Evolutionary conservation across 2,888 invertebrate species (phyloP), one percentile per base, ranked within the genome.

Genomic region (Vanessa cardui): DNA sequence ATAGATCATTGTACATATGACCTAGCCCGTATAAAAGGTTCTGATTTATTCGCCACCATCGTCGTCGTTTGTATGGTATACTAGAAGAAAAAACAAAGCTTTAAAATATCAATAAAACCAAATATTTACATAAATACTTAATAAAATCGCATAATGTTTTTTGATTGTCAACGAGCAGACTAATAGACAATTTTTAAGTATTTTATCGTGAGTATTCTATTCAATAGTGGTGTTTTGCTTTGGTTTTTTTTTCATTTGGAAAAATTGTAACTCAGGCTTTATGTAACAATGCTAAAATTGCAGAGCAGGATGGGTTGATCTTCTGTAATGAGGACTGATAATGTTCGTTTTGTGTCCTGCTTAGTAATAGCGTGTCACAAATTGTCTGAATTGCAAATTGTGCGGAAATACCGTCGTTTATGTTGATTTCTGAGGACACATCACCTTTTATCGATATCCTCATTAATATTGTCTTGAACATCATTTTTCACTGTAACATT

Each of bases 1-100:
- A 98, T n/a, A 99, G 94, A 85, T 99, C 99, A 93, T 99, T 99
- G 85, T 97, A 95, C 52, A 98, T 95, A 86, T 99, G 98, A 0
- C 99, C 98, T 39, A 98, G 93, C 12, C 95, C 94, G 73, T 90
- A 95, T 31, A 94, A 83, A 20, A 93, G 74, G 76, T 94, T 93
- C 77, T 94, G 93, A 72, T 88, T 86, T 60, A 87, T 71, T 8
- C 82, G 79, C 86, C 87, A 88, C 84, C 88, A 88, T 82, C 83
- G 78, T 62, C 76, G 76, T 68, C 83, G 80, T 69, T 80, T 84
- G 73, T 72, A 82, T 54, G 85, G 83, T 12, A 82, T 82, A 73
- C 91, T 91, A 83, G 20, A 70, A 68, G 12, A 39, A 39, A 39
- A 39, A 39, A 39, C 39, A 39, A 39, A 39, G 12, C 39, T 12